Evolutionary conservation across 2,797 vertebrate species (phyloP).

Genomic region (Odontamblyopus lacepedii): DNA sequence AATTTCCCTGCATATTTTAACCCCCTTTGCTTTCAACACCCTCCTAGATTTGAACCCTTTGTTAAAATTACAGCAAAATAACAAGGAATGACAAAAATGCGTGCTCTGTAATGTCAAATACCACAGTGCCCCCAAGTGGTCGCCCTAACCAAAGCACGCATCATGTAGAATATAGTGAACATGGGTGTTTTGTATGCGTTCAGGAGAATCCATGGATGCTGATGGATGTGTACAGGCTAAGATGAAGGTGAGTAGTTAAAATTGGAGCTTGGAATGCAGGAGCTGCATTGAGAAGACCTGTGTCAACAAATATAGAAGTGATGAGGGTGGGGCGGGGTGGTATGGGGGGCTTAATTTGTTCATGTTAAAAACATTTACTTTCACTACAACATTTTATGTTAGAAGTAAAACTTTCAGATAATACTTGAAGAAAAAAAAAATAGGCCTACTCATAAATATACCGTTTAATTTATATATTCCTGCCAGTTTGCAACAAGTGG

Average conservation of each 20-base stretch:
- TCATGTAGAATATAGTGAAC: slow-evolving; percentile 7
- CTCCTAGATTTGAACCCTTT: slow-evolving; percentile 51
- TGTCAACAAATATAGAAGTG: slow-evolving; percentile 40
- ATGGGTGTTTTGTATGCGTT: slow-evolving; percentile 20
- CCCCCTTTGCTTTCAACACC: slow-evolving; percentile 29
- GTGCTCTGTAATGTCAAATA: slow-evolving; percentile 47
- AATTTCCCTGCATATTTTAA: slow-evolving; percentile 27
- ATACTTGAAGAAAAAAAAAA: too few relatives aligned
- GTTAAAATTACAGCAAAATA: slow-evolving; percentile 46
- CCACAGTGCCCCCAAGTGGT: slow-evolving; percentile 79
- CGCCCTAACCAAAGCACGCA: slow-evolving; percentile 5
- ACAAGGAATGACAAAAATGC: slow-evolving; percentile 11
- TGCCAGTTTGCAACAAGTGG: neutral
- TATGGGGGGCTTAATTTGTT: too few relatives aligned
- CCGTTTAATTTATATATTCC: too few relatives aligned
- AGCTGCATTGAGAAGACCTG: slow-evolving; percentile 26
- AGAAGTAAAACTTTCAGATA: too few relatives aligned
- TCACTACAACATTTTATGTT: too few relatives aligned
- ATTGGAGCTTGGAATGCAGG: slow-evolving; percentile 30
- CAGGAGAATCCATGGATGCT: slow-evolving; percentile 12
- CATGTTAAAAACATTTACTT: too few relatives aligned
- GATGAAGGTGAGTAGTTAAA: slow-evolving; percentile 54
- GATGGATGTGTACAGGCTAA: slow-evolving; percentile 53
- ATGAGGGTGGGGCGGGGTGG: slow-evolving; percentile 3
- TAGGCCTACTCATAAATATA: too few relatives aligned